Base-by-base conservation (phyloP, 2,113 vertebrate species). In the Thomomys bottae region DNA sequence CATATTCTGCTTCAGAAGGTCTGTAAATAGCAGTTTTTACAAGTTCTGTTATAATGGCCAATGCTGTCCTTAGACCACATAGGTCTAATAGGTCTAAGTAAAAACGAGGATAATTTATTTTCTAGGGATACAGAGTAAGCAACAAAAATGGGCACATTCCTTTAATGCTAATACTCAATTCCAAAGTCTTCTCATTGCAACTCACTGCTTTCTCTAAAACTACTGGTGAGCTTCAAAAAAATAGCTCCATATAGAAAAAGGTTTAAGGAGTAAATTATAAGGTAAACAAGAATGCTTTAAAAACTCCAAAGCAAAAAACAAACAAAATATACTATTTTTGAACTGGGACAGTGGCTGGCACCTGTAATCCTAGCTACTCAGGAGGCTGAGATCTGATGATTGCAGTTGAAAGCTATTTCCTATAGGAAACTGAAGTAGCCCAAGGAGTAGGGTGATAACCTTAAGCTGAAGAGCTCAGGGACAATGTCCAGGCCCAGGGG, bases 121-220 rank as follows among this genome's bases (percentile, higher is more conserved):
- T 14, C 49, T 54, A 54, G 49, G 12, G 49, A 54, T 49, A 49
- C 12, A 54, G 49, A 54, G 15, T 54, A 54, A 54, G 49, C 49
- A 54, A 54, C 42, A 90, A 84, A 88, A 90, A 90, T 15, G 49
- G 17, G 40, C 17, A 76, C 10, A 57, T 94, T 86, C 42, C 23
- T 89, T 89, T 40, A 86, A 93, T 76, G 87, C 34, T 93, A 82
- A 72, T 15, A 54, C 34, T 63, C 38, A 86, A 77, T 84, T 85
- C 21, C 66, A 28, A 89, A 38, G 28, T 91, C 34, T 77, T 94
- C 70, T 45, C 34, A 85, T 61, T 71, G 45, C 57, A 95, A 67
- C 28, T 32, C 28, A 87, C 0, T 84, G 36, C 36, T 38, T 73
- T 84, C 61, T 93, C 24, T 57, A 71, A 87, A 36, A 23, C 36